These are phyloP conservation scores for Horisme vitalbata DNA, from an alignment of 2,888 invertebrate species.

Conservation along the genomic window DNA sequence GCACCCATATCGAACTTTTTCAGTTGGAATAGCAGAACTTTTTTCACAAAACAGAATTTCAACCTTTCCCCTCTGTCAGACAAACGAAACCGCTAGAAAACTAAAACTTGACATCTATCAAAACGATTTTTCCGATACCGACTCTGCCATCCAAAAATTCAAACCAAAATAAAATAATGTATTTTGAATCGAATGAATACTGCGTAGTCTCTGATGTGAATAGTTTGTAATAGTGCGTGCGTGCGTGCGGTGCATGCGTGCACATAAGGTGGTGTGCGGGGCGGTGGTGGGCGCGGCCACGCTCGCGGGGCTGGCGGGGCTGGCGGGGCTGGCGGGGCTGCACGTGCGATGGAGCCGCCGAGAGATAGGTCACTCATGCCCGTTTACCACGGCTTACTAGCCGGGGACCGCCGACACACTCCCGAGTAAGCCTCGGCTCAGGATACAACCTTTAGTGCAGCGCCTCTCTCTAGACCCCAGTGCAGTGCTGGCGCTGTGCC, in stretches of 20 bases:
- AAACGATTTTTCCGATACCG: neutral
- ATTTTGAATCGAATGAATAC: neutral
- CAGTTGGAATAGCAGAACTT: too few relatives aligned
- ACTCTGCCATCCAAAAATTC: neutral
- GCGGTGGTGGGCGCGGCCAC: neutral
- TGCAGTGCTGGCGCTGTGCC: too few relatives aligned
- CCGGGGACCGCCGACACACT: neutral
- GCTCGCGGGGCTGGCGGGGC: neutral
- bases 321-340: neutral
- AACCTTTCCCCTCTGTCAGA: too few relatives aligned
- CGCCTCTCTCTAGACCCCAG: too few relatives aligned
- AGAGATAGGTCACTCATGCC: constrained; percentile 10
- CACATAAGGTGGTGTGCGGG: neutral
- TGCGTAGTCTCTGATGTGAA: neutral
- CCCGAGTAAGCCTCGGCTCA: constrained; percentile 6
- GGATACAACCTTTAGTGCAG: too few relatives aligned
- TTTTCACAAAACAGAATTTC: too few relatives aligned
- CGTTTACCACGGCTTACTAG: constrained; percentile 3
- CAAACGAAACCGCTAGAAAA: too few relatives aligned
- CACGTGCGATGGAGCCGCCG: constrained; percentile 3
- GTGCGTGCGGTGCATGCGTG: neutral
- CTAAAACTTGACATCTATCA: too few relatives aligned
- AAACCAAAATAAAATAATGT: neutral
- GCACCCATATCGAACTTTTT: too few relatives aligned
- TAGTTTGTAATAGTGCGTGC: too few relatives aligned